Evolutionary conservation across 2,113 vertebrate species (phyloP), one percentile per base, ranked within the genome.

Genomic region (Puntigrus tetrazona): DNA sequence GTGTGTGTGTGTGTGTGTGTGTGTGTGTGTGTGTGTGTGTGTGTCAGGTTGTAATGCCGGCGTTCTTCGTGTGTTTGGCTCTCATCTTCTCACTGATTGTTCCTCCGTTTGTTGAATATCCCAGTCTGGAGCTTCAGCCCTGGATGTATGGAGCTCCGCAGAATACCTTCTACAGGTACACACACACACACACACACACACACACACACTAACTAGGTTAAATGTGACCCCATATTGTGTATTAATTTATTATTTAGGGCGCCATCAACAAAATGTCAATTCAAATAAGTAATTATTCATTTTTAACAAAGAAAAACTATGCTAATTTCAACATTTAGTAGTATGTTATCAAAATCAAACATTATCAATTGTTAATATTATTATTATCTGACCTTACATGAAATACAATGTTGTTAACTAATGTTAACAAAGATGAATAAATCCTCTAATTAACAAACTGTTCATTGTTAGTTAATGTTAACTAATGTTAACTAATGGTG

Each of bases 81-180:
- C 94, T 99, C 88, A 93, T 99, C 92, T 99, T 99, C 94, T 98
- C 97, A 52, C 91, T 99, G 92, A 97, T 99, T 0, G 88, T 98
- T 14, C 97, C 98, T n/a, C 96, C 97, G 0, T 98, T 99, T 90
- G 91, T 93, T 4, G 97, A 97, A 83, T 98, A 97, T 85, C 97
- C 97, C 16, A 97, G 90, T 86, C 92, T 99, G 90, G 98, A 99
- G 89, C 92, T 99, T 25, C 97, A 99, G 55, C 98, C 97, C 0
- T 99, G 98, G 98, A 98, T 99, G 96, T 99, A 98, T 25, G 89
- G 83, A 7, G 91, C 94, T 0, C 94, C 97, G 29, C 98, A 99
- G 87, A 97, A 95, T 83, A 98, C 96, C 13, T 99, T 99, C 86
- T 93, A 95, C 92, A 99, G 98, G 98, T 99, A 94, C 5, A 78